Percentiles rank a stretch among this genome's conserved stretches.
Evolutionary conservation across 2,113 vertebrate genomes (phyloP).

Genomic region (human): GRCh38 chr1:14917501-14918000

Average conservation of each 20-base stretch:
- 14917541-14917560: not conserved
- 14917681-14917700: not conserved
- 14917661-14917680: not conserved
- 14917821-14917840: not conserved
- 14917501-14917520: not conserved
- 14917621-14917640: not conserved
- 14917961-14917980: too few relatives aligned
- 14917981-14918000: too few relatives aligned
- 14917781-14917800: not conserved
- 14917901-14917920: fast-evolving
- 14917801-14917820: not conserved
- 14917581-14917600: not conserved
- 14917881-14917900: too few relatives aligned
- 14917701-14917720: not conserved
- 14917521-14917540: not conserved
- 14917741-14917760: not conserved
- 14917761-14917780: not conserved
- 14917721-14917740: not conserved
- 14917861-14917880: too few relatives aligned
- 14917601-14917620: fast-evolving
- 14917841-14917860: too few relatives aligned
- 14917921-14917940: too few relatives aligned
- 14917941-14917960: too few relatives aligned
- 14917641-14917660: not conserved
- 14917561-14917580: not conserved